Percentiles rank a stretch among this genome's conserved stretches.
Evolutionary conservation across 2,888 invertebrate genomes (phyloP).

Genomic region (Sminthurinus aureus): DNA sequence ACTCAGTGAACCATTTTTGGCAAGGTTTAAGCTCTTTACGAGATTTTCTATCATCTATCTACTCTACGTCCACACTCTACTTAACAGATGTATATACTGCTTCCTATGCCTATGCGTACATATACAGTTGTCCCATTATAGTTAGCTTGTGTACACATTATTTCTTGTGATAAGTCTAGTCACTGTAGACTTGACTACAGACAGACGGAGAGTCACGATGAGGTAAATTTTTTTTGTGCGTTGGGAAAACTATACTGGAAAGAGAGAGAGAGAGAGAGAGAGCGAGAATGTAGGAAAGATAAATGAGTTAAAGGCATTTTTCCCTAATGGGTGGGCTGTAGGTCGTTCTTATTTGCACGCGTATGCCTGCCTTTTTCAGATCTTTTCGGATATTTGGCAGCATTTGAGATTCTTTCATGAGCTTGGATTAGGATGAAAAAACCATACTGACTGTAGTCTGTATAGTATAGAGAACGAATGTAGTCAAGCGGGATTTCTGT

Average conservation of each 20-base stretch:
- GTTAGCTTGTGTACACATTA: background rate
- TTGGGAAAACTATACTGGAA: background rate
- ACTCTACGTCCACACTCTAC: too few species aligned
- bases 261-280: background rate
- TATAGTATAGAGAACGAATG: background rate
- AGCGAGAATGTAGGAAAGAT: constrained; percentile 6
- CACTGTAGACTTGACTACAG: background rate
- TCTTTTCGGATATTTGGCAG: constrained; percentile 5
- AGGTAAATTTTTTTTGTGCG: background rate
- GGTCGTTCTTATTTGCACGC: constrained; percentile 6
- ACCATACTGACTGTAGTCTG: too few species aligned
- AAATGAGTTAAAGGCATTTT: constrained; percentile 2
- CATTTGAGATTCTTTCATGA: background rate
- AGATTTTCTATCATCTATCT: too few species aligned
- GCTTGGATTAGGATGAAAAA: constrained; percentile 2
- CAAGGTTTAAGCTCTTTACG: background rate
- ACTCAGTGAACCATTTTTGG: constrained; percentile 16
- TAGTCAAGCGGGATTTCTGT: constrained; percentile 18
- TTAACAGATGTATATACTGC: background rate
- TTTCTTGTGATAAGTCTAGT: background rate
- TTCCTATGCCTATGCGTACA: background rate
- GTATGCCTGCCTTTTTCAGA: constrained; percentile 1
- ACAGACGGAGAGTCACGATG: background rate
- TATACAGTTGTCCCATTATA: background rate
- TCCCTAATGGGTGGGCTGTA: constrained; percentile 1